These are phyloP conservation scores for Scartelaos histophorus DNA, from an alignment of 2,113 vertebrate species.

Conservation along the genomic window DNA sequence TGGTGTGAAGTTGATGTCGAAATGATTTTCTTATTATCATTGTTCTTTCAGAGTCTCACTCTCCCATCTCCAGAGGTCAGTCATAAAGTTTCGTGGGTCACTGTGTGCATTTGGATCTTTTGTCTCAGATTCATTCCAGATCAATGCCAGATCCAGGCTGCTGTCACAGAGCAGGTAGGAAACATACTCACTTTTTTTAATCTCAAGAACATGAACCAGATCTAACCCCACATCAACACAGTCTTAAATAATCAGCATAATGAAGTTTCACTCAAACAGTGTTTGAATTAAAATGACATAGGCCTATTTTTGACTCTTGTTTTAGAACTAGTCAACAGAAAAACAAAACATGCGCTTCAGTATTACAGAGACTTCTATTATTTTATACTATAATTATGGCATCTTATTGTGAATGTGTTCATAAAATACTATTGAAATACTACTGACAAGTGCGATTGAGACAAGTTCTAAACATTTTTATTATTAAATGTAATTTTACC, in stretches of 20 bases:
- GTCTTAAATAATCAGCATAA: background rate
- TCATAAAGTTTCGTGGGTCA: constrained; percentile 55
- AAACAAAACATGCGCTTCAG: no score
- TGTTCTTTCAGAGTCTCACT: background rate
- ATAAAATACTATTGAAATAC: no score
- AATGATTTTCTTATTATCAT: background rate
- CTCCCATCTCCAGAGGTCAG: constrained; percentile 23
- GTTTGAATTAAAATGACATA: no score
- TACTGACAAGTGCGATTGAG: no score
- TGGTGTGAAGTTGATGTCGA: background rate
- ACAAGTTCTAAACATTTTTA: no score
- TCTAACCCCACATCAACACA: background rate
- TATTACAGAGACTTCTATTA: no score
- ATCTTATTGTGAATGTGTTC: no score
- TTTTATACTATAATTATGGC: no score
- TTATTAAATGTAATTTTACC: no score
- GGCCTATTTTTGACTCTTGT: no score
- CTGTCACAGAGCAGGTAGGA: background rate
- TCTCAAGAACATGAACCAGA: background rate
- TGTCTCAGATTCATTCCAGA: constrained; percentile 51
- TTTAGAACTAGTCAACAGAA: no score
- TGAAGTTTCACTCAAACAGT: background rate
- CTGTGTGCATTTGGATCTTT: constrained; percentile 44
- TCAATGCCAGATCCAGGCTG: constrained; percentile 36
- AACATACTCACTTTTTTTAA: background rate